Evolutionary conservation across 23 tunicate species (phyloP), one percentile per base, ranked within the genome.

Genomic region (Ciona savignyi): DNA sequence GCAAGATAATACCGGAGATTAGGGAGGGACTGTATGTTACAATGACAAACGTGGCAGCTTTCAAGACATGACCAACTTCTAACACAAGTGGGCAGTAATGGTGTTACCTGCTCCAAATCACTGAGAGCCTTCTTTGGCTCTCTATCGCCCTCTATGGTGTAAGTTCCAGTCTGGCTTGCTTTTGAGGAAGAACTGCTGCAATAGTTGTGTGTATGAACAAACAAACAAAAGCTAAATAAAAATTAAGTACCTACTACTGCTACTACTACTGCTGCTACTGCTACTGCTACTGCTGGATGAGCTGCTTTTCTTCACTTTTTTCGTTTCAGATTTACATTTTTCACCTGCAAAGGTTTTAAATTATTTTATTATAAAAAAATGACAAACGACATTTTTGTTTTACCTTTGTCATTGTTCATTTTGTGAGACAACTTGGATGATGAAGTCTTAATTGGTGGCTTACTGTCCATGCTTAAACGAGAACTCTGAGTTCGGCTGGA

Each of bases 71-170:
- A n/a, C n/a, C n/a, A n/a, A n/a, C n/a, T n/a, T n/a, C n/a, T n/a
- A n/a, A n/a, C n/a, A n/a, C n/a, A n/a, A 6, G 15, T 9, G 56
- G 56, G 56, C 56, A 42, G 56, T 15, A 42, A 42, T 6, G 56
- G 56, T n/a, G n/a, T 66, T 69, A 69, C 82, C 65, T 80, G 77
- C 27, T 70, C 77, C 1, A 80, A 51, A 20, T 78, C 84, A 6
- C 33, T 63, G 6, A 34, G 31, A 65, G 71, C 25, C 66, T 77
- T 32, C 30, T 60, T 67, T 72, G 79, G 63, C 28, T 51, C 42
- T 73, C 77, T 73, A 11, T 82, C 96, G 67, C 66, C 70, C 27
- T 77, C 76, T 33, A 88, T 78, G n/a, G 87, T 88, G 83, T 88
- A 88, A 9, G 96, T 88, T 66, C 87, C 96, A 64, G 62, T 68